Evolutionary conservation across 2,888 invertebrate genomes (phyloP), one percentile per base, ranked within the genome.

Genomic region (Volucella zonaria): DNA sequence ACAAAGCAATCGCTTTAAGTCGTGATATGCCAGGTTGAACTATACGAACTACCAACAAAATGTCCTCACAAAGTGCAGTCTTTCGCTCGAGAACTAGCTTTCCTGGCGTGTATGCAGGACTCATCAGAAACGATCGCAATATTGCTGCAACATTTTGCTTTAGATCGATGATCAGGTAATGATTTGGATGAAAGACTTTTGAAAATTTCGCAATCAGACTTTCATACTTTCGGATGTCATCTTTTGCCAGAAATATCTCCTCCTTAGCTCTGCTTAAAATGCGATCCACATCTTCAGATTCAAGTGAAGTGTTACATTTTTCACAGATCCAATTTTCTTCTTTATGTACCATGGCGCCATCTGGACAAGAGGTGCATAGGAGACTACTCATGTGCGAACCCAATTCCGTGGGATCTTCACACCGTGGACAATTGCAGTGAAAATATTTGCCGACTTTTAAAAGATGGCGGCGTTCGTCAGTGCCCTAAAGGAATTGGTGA

Each of bases 391-490:
- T 92, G 89, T 94, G 93, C 0, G 96, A 95, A 0, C 94, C 95
- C 75, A 95, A 89, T 90, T 97, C 96, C 0, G 94, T 95, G 3
- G 94, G 93, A 92, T 96, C 96, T 1, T 89, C 89, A 88, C 96
- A 97, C 23, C 96, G 92, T 0, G 89, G 87, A 88, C 96, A 97
- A 0, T 91, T 90, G 88, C 96, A 97, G 86, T 94, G 93, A 88
- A 96, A 96, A 89, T 96, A 96, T 91, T 97, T 97, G 18, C 96
- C 95, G 79, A 94, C 92, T 70, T 92, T 91, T 3, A 96, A 92
- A 89, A 95, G 94, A 61, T 94, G 92, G 77, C 94, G 94, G 52
- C 96, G 93, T 77, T 95, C 93, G 0, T 92, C 91, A n/a, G 94
- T 95, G 0, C 96, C 95, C 94, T 96, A 88, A 90, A 88, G 87